A percentile compares a stretch with the other conserved stretches of the same genome.
phyloP scores from a whole-genome alignment of 2,797 vertebrate genomes.

The Eulemur rubriventer region DNA sequence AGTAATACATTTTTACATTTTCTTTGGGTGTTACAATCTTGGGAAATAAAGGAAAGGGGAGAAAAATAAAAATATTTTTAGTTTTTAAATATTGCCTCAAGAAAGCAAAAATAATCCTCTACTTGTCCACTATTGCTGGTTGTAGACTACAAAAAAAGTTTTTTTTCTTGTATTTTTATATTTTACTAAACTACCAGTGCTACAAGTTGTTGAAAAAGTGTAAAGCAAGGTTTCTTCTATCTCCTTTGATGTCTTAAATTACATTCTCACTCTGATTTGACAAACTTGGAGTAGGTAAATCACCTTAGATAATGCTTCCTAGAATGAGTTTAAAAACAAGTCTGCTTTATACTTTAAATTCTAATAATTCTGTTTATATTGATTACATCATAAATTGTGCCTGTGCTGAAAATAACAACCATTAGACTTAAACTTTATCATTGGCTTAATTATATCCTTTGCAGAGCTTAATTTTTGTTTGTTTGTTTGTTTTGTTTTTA shows the following conservation, averaged over 20 bases:
- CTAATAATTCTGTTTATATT: background rate
- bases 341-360: background rate
- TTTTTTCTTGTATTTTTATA: background rate
- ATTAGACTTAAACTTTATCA: background rate
- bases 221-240: background rate
- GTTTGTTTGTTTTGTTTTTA: background rate
- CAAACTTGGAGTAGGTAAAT: background rate
- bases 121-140: background rate
- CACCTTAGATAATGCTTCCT: background rate
- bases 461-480: background rate
- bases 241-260: background rate
- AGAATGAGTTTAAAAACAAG: background rate
- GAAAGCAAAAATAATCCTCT: background rate
- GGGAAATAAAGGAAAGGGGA: constrained; percentile 4
- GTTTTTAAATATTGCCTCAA: background rate
- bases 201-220: background rate
- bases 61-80: background rate
- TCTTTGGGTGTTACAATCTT: background rate
- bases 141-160: background rate
- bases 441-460: background rate
- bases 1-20: background rate
- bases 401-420: background rate
- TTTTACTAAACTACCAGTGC: background rate
- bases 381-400: background rate
- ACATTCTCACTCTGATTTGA: background rate